phyloP scores from a whole-genome alignment of 2,797 vertebrate species.

The Toxotes lorentzi region DNA sequence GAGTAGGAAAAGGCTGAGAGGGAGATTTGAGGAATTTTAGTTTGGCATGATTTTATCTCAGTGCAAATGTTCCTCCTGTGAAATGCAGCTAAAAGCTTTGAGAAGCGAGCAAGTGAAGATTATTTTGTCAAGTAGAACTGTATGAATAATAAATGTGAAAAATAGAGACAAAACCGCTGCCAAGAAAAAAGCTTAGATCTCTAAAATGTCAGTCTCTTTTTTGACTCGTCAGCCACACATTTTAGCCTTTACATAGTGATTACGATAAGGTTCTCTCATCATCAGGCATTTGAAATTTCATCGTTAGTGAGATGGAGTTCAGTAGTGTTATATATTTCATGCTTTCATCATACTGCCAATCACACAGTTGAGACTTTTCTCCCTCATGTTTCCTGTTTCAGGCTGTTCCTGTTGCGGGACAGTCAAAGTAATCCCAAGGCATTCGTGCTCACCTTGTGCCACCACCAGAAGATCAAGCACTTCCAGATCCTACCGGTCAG shows the following conservation, averaged over 20 bases:
- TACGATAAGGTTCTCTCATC: conserved; percentile 19
- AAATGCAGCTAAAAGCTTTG: neutral
- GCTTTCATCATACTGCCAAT: neutral
- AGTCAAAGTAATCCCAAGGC: conserved; percentile 99
- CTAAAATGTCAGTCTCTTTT: conserved; percentile 24
- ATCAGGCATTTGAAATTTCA: conserved; percentile 5
- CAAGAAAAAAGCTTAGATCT: conserved; percentile 18
- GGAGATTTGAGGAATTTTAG: neutral
- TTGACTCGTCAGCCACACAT: conserved; percentile 8
- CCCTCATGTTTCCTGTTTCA: conserved; percentile 60
- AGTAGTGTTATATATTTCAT: neutral
- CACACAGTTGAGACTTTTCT: neutral
- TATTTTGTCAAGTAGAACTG: neutral
- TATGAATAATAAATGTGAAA: neutral
- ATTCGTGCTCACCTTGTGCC: conserved; percentile 97
- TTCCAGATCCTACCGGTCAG: conserved; percentile 99
- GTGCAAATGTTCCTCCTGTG: neutral
- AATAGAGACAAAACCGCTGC: conserved; percentile 19
- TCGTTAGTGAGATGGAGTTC: neutral
- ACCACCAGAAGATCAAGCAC: conserved; percentile 99
- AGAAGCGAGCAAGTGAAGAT: neutral
- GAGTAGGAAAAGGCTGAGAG: neutral
- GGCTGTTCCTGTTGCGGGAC: conserved; percentile 97
- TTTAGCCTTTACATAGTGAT: conserved; percentile 18
- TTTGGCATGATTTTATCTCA: neutral